Percentiles rank a stretch among this genome's conserved stretches.
phyloP scores from a whole-genome alignment of 1,140 invertebrate species.

The Steinernema feltiae region DNA sequence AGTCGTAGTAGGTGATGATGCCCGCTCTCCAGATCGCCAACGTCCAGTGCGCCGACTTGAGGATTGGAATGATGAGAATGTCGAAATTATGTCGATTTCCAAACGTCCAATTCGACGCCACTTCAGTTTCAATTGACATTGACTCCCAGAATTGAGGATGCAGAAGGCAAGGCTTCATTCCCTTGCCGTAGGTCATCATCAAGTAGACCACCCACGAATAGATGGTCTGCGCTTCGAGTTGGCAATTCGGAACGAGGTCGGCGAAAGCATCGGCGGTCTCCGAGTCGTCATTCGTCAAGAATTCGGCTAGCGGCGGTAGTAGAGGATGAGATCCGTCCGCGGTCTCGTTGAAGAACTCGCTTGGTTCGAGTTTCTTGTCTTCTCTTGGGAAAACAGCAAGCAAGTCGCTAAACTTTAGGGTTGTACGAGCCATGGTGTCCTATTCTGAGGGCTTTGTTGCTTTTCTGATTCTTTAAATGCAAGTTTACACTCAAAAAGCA shows the following conservation, averaged over 20 bases:
- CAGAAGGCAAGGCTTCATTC: not conserved
- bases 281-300: not conserved
- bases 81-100: not conserved
- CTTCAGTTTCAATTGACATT: not conserved
- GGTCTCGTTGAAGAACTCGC: not conserved
- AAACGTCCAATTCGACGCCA: not conserved
- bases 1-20: not conserved
- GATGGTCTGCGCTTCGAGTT: not conserved
- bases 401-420: constrained; percentile 47
- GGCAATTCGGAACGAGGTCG: not conserved
- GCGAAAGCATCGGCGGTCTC: not conserved
- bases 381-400: constrained; percentile 21
- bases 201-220: not conserved
- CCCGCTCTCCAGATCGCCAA: not conserved
- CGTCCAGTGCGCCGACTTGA: not conserved
- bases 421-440: constrained; percentile 63
- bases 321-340: not conserved
- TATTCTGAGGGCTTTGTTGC: no score
- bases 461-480: no score
- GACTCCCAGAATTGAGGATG: not conserved
- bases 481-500: no score
- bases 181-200: not conserved
- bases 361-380: constrained; percentile 23
- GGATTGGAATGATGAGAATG: not conserved
- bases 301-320: not conserved